Evolutionary conservation across 2,888 invertebrate species (phyloP).

Genomic region (Lasioglossum lativentre): DNA sequence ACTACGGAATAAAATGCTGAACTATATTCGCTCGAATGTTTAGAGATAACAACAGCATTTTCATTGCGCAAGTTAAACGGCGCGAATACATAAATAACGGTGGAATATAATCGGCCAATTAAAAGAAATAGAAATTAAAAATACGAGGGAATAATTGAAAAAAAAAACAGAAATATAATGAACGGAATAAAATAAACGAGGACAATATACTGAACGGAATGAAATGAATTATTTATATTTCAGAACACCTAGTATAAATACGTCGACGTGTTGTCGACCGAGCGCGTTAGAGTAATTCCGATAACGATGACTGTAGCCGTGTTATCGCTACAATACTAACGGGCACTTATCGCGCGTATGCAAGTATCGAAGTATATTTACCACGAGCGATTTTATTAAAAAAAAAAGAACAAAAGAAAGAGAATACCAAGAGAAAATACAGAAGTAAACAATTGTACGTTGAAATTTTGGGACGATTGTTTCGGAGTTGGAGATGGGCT

Average conservation of each 20-base stretch:
- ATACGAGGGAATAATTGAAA: not conserved
- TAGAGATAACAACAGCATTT: not conserved
- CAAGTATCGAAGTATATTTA: constrained; percentile 44
- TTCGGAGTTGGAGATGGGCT: too few relatives aligned
- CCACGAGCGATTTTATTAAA: not conserved
- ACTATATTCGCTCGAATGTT: not conserved
- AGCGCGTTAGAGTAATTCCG: constrained; percentile 45
- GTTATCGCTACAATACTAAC: constrained; percentile 55
- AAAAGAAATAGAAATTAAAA: not conserved
- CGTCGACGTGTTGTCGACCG: not conserved
- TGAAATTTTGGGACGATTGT: not conserved
- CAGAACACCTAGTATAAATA: not conserved
- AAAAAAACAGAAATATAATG: not conserved
- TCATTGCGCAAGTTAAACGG: not conserved
- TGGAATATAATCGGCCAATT: not conserved
- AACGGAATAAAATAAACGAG: not conserved
- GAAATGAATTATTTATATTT: not conserved
- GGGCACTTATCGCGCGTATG: constrained; percentile 43
- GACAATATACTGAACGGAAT: not conserved
- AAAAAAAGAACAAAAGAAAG: not conserved
- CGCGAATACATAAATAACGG: not conserved
- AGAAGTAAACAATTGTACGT: too few relatives aligned
- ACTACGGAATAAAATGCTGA: too few relatives aligned
- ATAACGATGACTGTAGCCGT: constrained; percentile 36
- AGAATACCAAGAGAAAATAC: not conserved